Base-by-base conservation (phyloP, 2,888 invertebrate genomes). In the Parnassius apollo region DNA sequence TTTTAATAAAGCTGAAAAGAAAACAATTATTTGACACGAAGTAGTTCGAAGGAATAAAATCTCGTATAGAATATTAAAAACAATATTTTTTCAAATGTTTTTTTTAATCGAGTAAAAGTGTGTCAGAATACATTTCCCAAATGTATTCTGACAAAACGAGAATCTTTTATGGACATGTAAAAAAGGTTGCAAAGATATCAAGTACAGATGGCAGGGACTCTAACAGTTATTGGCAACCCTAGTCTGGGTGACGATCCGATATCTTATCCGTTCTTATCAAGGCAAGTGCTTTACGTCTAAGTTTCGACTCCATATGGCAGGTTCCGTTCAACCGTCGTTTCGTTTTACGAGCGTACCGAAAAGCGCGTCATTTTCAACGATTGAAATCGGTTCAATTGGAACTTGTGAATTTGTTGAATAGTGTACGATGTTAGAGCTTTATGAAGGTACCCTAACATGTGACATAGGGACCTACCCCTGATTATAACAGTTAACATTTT, bases 261-360 rank as follows among this genome's bases (percentile, higher is more conserved):
- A 7, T 35, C 55, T 54, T 54, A 55, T 55, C 62, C 62, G 54
- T 54, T 54, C 77, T 85, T 85, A 86, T 86, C 85, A 85, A 77
- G 70, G 72, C 76, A 80, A 87, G 86, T 86, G 83, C 76, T 76
- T 68, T 66, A 68, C 61, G 58, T 67, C 67, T 58, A 18, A 55
- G 58, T 46, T 66, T 67, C 60, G 65, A 65, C 69, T 72, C 73
- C 73, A 75, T 75, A 74, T 72, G 72, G 67, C 67, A 66, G 64
- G 77, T 77, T 77, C 9, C 25, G 74, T 74, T 68, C 66, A 65
- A 65, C 72, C 49, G 57, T 62, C 75, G 76, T 80, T 83, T 78
- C 68, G 71, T 71, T 83, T 82, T 82, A 83, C 76, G 77, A 72
- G 71, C 68, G 72, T 70, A 76, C 73, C 72, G 72, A 77, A 78